Percentiles rank a stretch among this genome's conserved stretches.
Conservation (phyloP, 2,888 invertebrate species). For the Sussaba pulchella region DNA sequence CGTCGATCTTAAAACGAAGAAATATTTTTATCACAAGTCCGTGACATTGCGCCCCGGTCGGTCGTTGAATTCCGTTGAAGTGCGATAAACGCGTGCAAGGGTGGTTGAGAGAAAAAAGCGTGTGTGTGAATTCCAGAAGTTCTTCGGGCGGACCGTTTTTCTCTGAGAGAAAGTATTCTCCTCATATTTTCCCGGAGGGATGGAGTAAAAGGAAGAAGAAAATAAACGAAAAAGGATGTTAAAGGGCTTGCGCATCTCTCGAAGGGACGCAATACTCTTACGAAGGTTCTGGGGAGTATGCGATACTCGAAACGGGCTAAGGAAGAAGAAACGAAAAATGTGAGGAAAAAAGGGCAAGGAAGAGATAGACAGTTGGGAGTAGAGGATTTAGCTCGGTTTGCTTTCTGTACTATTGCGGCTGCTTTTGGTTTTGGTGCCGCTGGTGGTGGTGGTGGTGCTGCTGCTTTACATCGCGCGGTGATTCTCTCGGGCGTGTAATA, state of each 20-base stretch:
- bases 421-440: not conserved
- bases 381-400: no score
- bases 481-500: constrained; percentile 68
- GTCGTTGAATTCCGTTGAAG: no score
- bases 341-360: constrained; percentile 33
- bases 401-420: no score
- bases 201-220: constrained; percentile 5
- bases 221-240: constrained; percentile 40
- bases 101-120: constrained; percentile 49
- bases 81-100: constrained; percentile 32
- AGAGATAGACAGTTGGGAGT: constrained; percentile 16
- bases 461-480: constrained; percentile 52
- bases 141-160: constrained; percentile 39
- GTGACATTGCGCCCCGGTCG: not conserved
- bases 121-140: constrained; percentile 5
- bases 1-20: no score
- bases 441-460: constrained; percentile 7
- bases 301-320: constrained; percentile 19
- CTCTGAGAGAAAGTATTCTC: constrained; percentile 37
- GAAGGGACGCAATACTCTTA: constrained; percentile 5
- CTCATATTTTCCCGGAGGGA: constrained; percentile 51
- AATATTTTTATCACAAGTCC: not conserved
- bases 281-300: constrained; percentile 19
- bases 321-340: not conserved
- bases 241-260: constrained; percentile 18